Percentiles rank a stretch among this genome's conserved stretches.
phyloP scores from a whole-genome alignment of 2,113 vertebrate genomes.

The Seriola aureovittata region DNA sequence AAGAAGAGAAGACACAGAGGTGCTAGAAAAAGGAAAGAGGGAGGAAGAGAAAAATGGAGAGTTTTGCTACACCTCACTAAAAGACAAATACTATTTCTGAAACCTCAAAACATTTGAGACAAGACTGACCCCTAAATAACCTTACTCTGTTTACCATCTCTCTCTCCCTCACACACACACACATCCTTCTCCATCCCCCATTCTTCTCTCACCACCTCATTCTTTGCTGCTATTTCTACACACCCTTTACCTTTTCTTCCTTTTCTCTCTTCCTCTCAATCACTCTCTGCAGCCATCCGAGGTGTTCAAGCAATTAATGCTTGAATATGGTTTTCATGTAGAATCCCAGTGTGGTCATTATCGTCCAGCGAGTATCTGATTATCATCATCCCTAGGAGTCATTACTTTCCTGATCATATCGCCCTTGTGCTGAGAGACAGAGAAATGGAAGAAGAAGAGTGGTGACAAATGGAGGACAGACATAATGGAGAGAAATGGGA shows the following conservation, averaged over 20 bases:
- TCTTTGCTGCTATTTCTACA: not conserved
- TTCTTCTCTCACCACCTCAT: slow-evolving; percentile 11
- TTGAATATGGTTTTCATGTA: slow-evolving; percentile 38
- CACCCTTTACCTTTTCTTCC: not conserved
- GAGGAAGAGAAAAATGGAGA: not conserved
- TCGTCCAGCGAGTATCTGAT: slow-evolving; percentile 56
- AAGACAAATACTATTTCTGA: slow-evolving; percentile 34
- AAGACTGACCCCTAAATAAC: slow-evolving; percentile 59
- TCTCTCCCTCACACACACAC: slow-evolving; percentile 1
- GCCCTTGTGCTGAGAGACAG: slow-evolving; percentile 13
- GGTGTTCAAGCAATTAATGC: slow-evolving; percentile 46
- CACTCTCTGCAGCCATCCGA: slow-evolving; percentile 32
- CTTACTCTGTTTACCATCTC: slow-evolving; percentile 33
- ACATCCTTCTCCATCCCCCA: slow-evolving; percentile 7
- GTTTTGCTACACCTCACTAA: not conserved
- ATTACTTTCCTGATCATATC: slow-evolving; percentile 64
- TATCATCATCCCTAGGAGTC: slow-evolving; percentile 51
- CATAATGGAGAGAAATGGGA: slow-evolving; percentile 4
- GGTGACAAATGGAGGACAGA: slow-evolving; percentile 1
- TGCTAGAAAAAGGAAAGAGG: slow-evolving; percentile 7
- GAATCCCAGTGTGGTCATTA: slow-evolving; percentile 54
- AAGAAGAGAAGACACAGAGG: not conserved
- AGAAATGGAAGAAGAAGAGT: not conserved
- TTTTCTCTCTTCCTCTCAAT: slow-evolving; percentile 6
- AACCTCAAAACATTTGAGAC: slow-evolving; percentile 40